Conservation (phyloP, 53 echinoderm and acorn worm genomes). For the Crossaster papposus region DNA sequence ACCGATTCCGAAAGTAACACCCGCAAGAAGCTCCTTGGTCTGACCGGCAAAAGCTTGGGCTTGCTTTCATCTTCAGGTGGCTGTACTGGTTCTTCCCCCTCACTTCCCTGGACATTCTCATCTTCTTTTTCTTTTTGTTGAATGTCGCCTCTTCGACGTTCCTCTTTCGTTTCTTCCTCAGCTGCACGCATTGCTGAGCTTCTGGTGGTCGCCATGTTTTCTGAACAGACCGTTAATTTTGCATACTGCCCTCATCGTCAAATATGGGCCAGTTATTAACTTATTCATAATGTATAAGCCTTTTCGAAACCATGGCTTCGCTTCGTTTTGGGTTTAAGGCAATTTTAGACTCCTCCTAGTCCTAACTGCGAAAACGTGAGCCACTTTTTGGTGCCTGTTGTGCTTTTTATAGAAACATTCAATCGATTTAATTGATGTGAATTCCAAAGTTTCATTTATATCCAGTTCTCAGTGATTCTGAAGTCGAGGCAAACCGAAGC, state of each 20-base stretch:
- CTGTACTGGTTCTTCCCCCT: neutral
- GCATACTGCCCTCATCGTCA: neutral
- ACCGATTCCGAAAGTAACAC: slow-evolving; percentile 76
- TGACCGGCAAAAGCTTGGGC: slow-evolving; percentile 1
- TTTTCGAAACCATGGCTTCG: too few species aligned
- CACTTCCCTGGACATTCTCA: neutral
- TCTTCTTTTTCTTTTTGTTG: neutral
- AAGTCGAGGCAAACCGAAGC: too few species aligned
- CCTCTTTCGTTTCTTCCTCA: slow-evolving; percentile 9
- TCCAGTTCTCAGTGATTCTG: too few species aligned
- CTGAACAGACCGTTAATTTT: neutral
- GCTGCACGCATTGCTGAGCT: slow-evolving; percentile 20
- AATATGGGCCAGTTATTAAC: neutral
- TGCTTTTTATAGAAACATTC: too few species aligned
- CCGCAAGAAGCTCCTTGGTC: slow-evolving; percentile 74
- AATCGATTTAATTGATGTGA: too few species aligned
- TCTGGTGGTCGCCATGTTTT: slow-evolving; percentile 74
- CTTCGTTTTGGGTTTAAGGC: too few species aligned
- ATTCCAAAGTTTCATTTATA: too few species aligned
- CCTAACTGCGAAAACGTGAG: too few species aligned
- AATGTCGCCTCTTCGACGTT: neutral
- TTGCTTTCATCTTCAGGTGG: slow-evolving; percentile 28
- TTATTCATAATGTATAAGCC: too few species aligned
- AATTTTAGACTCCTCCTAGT: too few species aligned
- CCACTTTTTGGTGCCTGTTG: too few species aligned